phyloP scores from a whole-genome alignment of 1,140 invertebrate species.

The Hestina assimilis region DNA sequence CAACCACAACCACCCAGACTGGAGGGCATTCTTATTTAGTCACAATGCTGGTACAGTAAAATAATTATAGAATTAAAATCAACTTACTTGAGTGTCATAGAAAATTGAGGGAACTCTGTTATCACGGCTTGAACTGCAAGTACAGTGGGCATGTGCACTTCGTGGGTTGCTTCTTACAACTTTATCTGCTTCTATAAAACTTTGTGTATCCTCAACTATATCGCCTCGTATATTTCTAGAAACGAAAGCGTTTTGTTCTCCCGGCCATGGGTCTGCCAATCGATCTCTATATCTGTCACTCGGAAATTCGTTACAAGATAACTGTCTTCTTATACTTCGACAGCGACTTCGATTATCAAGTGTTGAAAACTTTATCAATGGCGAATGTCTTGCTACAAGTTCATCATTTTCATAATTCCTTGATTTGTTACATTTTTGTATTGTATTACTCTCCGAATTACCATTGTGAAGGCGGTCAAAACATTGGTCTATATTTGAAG shows the following conservation, averaged over 20 bases:
- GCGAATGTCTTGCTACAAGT: constrained; percentile 45
- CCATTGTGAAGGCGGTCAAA: constrained; percentile 61
- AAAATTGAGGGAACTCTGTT: constrained; percentile 67
- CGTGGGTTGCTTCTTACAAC: constrained; percentile 53
- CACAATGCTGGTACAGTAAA: too few species aligned
- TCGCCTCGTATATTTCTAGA: constrained; percentile 55
- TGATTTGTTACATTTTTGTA: constrained; percentile 55
- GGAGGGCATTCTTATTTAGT: too few species aligned
- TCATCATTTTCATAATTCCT: constrained; percentile 64
- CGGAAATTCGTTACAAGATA: constrained; percentile 72
- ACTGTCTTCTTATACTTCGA: constrained; percentile 66
- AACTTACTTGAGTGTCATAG: constrained; percentile 71
- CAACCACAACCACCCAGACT: too few species aligned
- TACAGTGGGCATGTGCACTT: constrained; percentile 60
- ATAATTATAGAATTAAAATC: not conserved
- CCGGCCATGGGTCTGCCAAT: constrained; percentile 48
- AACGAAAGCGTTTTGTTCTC: constrained; percentile 50
- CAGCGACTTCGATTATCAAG: constrained; percentile 69
- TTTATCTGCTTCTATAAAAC: constrained; percentile 64
- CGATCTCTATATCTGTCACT: constrained; percentile 56
- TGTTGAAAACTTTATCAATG: constrained; percentile 66
- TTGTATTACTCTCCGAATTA: constrained; percentile 41
- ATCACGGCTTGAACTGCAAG: constrained; percentile 51
- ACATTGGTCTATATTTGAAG: constrained; percentile 69
- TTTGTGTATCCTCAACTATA: constrained; percentile 54